Base-by-base conservation (phyloP, 2,113 vertebrate species). In the Opisthocomus hoazin region DNA sequence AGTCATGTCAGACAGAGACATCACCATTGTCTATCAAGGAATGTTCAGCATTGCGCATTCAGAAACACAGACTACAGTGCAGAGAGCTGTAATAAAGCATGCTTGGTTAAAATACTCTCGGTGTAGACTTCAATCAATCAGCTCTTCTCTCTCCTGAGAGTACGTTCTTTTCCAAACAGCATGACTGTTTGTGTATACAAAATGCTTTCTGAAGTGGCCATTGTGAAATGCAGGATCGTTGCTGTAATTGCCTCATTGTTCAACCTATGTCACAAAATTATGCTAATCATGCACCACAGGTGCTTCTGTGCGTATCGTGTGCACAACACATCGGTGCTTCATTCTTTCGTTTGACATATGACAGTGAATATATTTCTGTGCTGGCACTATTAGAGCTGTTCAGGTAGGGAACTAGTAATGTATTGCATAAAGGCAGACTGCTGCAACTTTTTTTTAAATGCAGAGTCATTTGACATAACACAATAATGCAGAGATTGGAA, bases 41-140 rank as follows among this genome's bases (percentile, higher is more conserved):
- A n/a, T 63, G 29, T n/a, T 83, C 85, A 74, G 48, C 56, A 41
- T 4, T 84, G 20, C 46, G 5, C 45, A 60, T 82, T 97, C 57
- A 64, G 88, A 93, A 95, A 84, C 57, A 71, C 2, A 32, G 83
- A 46, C 74, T 65, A 7, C 90, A 92, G 73, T 81, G 23, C 45
- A 54, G 63, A 71, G 91, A 93, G 19, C 68, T 78, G 58, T 60
- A 81, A 69, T 93, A 84, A 69, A 84, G n/a, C 19, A 14, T 58
- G 23, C 56, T 78, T 89, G 45, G 34, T 90, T 87, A 92, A 94
- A 96, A 92, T 71, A 45, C 45, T 92, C n/a, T 93, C 71, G 27
- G 54, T 5, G 54, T 46, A 76, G 51, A 90, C 45, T 91, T 97
- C n/a, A 84, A 57, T 83, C 75, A 86, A 24, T 93, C 46, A 61